Base-by-base conservation (phyloP, 2,113 vertebrate genomes). In the Pampusana beccarii region DNA sequence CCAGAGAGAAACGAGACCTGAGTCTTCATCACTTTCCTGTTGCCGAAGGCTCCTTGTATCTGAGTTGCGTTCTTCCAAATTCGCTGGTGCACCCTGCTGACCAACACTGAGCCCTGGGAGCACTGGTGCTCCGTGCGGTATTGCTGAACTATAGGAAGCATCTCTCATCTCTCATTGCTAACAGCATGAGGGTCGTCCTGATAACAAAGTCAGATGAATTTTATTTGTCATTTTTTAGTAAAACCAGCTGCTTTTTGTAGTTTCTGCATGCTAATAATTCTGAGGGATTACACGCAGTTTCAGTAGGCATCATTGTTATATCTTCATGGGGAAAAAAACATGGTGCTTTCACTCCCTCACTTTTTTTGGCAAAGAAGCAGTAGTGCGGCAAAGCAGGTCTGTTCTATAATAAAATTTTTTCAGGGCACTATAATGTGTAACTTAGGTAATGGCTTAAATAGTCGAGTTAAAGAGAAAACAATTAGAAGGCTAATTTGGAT, bases 401-500 rank as follows among this genome's bases (percentile, higher is more conserved):
- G 17, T 69, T 87, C 36, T 70, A 10, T 75, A 77, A 80, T 94
- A 81, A 81, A 81, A 83, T 8, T 70, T 61, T 46, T 86, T 86
- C 61, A 56, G 71, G 60, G 10, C 42, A 26, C 48, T 90, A 10
- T 77, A 50, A 20, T 77, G 33, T 94, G 20, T 88, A 85, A 73
- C 79, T 90, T 90, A 38, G 78, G 33, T 94, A 96, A 95, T 92
- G 83, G 62, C 71, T 92, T 95, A 88, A 90, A 70, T 70, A 94
- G 81, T 70, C 51, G 78, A 73, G 78, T 85, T 94, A 94, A 96
- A 88, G 81, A 86, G 90, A 77, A 94, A 66, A 94, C 88, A 83
- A 94, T 94, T 94, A 83, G 71, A 86, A 67, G 71, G 42, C n/a
- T 95, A 86, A 92, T 95, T 93, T 94, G 88, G 78, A 58, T 50